phyloP scores from a whole-genome alignment of 2,888 invertebrate species.

The Mythimna ferrago region DNA sequence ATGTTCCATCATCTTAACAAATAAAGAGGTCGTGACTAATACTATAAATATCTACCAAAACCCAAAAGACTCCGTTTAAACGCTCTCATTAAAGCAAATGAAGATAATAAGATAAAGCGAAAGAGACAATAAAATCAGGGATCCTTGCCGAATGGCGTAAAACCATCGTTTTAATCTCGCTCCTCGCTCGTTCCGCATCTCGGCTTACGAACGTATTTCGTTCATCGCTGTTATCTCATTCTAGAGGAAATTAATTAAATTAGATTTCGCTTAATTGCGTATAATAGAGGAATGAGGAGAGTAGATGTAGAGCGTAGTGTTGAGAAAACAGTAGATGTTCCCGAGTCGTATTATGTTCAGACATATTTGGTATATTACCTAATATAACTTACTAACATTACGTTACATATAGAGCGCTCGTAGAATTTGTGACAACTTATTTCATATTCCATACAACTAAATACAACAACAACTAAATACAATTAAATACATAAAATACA shows the following conservation, averaged over 20 bases:
- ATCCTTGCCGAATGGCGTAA: slow-evolving; percentile 50
- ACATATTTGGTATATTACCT: not conserved
- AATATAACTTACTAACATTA: not conserved
- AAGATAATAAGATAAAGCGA: slow-evolving; percentile 56
- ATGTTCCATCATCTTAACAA: not conserved
- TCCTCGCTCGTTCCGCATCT: slow-evolving; percentile 38
- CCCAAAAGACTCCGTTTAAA: slow-evolving; percentile 24
- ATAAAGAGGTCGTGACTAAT: not conserved
- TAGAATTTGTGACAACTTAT: not conserved
- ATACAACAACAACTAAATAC: too few species aligned
- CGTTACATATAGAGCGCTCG: not conserved
- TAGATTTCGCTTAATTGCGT: slow-evolving; percentile 46
- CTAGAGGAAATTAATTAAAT: slow-evolving; percentile 58
- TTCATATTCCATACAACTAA: not conserved
- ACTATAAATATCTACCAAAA: slow-evolving; percentile 27
- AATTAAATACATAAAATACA: not conserved
- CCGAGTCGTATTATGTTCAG: not conserved
- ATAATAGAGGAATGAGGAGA: slow-evolving; percentile 27
- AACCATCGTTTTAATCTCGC: slow-evolving; percentile 57
- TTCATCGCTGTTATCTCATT: slow-evolving; percentile 53
- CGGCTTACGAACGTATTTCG: slow-evolving; percentile 57
- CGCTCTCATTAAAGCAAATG: slow-evolving; percentile 57
- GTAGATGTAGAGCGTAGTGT: not conserved
- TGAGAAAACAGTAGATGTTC: slow-evolving; percentile 3
- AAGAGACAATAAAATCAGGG: slow-evolving; percentile 63